These are phyloP conservation scores for Stegophylla sp. DNA, from an alignment of 2,888 invertebrate genomes.

Conservation along the genomic window DNA sequence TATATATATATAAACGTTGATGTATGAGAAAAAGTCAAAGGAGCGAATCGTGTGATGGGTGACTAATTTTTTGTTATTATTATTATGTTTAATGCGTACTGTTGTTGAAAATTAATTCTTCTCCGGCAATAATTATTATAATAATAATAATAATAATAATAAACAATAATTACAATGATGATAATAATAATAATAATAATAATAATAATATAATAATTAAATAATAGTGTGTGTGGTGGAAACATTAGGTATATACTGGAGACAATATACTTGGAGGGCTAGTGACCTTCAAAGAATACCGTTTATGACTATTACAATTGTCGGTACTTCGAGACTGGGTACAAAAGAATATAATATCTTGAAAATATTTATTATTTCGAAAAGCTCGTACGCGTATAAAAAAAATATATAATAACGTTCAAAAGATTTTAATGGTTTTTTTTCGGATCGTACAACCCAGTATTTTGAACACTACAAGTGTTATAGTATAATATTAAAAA, in stretches of 20 bases:
- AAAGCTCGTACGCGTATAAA: constrained; percentile 10
- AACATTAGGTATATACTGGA: background rate
- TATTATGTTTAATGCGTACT: constrained; percentile 13
- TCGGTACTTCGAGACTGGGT: background rate
- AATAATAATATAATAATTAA: constrained; percentile 23
- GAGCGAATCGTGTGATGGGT: constrained; percentile 42
- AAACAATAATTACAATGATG: background rate
- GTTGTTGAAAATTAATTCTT: constrained; percentile 32
- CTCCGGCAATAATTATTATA: constrained; percentile 6
- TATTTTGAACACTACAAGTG: background rate
- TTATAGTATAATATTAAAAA: background rate
- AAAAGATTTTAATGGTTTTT: constrained; percentile 17
- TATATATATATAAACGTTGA: background rate
- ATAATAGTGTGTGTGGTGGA: constrained; percentile 43
- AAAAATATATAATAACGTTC: constrained; percentile 24
- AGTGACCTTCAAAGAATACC: constrained; percentile 33
- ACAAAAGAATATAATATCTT: constrained; percentile 50
- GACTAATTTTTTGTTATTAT: constrained; percentile 36
- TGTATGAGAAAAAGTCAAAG: constrained; percentile 46
- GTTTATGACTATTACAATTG: constrained; percentile 32
- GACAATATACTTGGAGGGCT: constrained; percentile 50
- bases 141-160: constrained; percentile 15
- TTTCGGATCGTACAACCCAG: background rate
- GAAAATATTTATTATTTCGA: constrained; percentile 32
- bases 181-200: constrained; percentile 16